Base-by-base conservation (phyloP, 2,888 invertebrate species). In the Sinopyrophorus schimmeli region DNA sequence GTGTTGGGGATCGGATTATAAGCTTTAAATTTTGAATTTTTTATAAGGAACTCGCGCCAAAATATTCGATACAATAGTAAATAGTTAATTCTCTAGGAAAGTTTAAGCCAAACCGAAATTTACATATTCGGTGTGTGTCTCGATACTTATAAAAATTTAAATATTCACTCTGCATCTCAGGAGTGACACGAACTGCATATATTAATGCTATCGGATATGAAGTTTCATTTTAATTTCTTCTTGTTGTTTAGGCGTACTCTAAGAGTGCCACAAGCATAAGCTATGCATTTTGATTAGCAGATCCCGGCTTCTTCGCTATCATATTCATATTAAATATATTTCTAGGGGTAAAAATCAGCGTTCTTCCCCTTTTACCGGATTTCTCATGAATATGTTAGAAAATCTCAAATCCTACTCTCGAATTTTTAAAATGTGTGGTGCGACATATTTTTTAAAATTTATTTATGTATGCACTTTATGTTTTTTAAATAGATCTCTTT, bases 251-350 rank as follows among this genome's bases (percentile, higher is more conserved):
- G 61, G 63, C 61, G 67, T 66, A 67, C 62, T 58, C 59, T 57
- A 60, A 49, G 62, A 61, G 59, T 59, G 63, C 60, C 60, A 54
- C 53, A 62, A 63, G 64, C 62, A 62, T 66, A 68, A 64, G 67
- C 69, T 69, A 70, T 73, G 72, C 71, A 73, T 73, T 72, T 72
- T 72, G 70, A 73, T 70, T 65, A 73, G 71, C 59, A 58, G 51
- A 58, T 63, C 68, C 69, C 69, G 65, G 60, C 63, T 64, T 56
- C 61, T 61, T 60, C 60, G 65, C 69, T 70, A 71, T 71, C 70
- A 71, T 70, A 70, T 72, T 69, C 71, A 67, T 71, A 68, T 69
- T 64, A 64, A 58, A 59, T 58, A 59, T 69, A 67, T 69, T 69
- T 67, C 64, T 60, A 64, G 65, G 70, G 69, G 70, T 66, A 70